Conservation (phyloP, 1,140 invertebrate genomes). For the Eufriesea mexicana region DNA sequence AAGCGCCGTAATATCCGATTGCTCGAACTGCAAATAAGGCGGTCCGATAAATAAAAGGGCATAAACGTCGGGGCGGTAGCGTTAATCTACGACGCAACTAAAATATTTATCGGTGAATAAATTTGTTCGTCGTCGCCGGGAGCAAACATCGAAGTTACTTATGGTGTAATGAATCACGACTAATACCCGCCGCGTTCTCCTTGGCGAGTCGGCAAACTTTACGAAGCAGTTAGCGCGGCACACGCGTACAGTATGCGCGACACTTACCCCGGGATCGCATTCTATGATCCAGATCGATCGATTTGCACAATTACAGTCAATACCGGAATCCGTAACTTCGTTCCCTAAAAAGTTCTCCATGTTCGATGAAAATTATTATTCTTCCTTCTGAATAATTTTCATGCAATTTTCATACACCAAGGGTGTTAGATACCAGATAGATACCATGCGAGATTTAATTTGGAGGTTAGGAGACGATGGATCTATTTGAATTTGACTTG, state of each 20-base stretch:
- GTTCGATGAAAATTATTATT: not conserved
- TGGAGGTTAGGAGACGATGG: too few relatives aligned
- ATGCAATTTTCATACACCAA: too few relatives aligned
- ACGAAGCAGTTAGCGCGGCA: slow-evolving; percentile 1
- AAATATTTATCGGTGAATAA: slow-evolving; percentile 39
- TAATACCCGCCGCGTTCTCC: slow-evolving; percentile 20
- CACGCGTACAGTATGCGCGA: too few relatives aligned
- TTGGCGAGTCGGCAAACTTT: slow-evolving; percentile 29
- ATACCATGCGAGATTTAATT: too few relatives aligned
- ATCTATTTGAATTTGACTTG: too few relatives aligned
- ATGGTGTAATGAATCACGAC: slow-evolving; percentile 30
- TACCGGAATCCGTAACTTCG: too few relatives aligned
- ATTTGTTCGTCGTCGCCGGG: slow-evolving; percentile 32
- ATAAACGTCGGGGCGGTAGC: not conserved
- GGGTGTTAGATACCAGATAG: too few relatives aligned
- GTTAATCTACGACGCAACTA: slow-evolving; percentile 24
- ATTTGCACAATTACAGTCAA: too few relatives aligned
- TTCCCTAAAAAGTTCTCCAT: not conserved
- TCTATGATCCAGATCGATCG: not conserved
- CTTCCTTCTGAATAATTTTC: not conserved
- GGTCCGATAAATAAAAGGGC: slow-evolving; percentile 13
- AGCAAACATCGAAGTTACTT: slow-evolving; percentile 36
- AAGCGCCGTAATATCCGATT: not conserved
- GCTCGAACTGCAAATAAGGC: not conserved
- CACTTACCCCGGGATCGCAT: not conserved